Evolutionary conservation across 1,140 invertebrate species (phyloP), one percentile per base, ranked within the genome.

Genomic region (Ostrea denselamellosa): DNA sequence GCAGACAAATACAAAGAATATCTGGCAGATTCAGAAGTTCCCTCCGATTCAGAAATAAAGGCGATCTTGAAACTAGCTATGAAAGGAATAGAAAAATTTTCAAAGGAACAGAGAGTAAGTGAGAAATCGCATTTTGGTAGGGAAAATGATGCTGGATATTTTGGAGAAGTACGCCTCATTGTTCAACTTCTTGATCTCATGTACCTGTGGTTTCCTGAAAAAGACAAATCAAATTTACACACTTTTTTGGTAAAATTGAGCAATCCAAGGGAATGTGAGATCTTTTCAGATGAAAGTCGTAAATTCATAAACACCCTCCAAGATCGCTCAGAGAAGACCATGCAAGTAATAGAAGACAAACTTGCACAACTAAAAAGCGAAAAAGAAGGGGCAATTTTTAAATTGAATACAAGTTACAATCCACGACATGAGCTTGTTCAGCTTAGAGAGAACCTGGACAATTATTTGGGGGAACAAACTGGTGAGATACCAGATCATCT

Each of bases 261-360:
- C 7, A 53, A 88, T 2, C 89, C 89, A 0, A 56, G 86, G 17
- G 83, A 68, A 12, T 12, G 87, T 9, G 10, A 62, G n/a, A 17
- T 56, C 12, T 22, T 90, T 9, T 88, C 65, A 12, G 28, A 62
- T 7, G 87, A 91, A 56, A 28, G 34, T 51, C 19, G 85, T 10
- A 8, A 56, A 1, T 83, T 85, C 34, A 22, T 92, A 28, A 90
- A 89, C 68, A n/a, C 77, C 19, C 52, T 92, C 53, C 81, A 87
- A 25, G 44, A 34, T 12, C n/a, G 65, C 28, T 83, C 87, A 0
- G 85, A 88, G 25, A 51, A 85, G 7, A 82, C 88, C 0, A 62
- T 92, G 77, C 87, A 83, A 58, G 53, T 68, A 14, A 34, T 92
- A n/a, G 90, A 92, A 62, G 91, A 92, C 58, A 89, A 90, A 86